Evolutionary conservation across 2,113 vertebrate genomes (phyloP), one percentile per base, ranked within the genome.

Genomic region (Acanthochromis polyacanthus): DNA sequence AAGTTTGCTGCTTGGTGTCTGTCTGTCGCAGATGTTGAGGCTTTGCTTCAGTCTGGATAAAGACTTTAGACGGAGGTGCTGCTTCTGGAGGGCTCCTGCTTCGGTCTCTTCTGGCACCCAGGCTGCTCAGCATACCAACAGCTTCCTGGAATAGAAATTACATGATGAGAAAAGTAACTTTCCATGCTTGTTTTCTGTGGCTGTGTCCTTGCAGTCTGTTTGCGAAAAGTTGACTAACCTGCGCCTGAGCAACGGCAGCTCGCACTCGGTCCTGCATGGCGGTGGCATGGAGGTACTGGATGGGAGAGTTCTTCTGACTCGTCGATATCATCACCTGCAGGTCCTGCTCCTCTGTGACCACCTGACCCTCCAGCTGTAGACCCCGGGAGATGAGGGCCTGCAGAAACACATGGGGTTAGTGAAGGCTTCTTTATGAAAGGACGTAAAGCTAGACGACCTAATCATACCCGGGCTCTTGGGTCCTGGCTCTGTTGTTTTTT

Each of bases 301-400:
- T 81, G 23, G 95, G 95, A 3, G 93, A 91, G 70, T 75, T 93
- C 84, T 93, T 95, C 82, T 95, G 94, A 82, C 78, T 80, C 1
- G 65, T 92, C 40, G 94, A 93, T 5, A 84, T 80, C 88, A 95
- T 89, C 78, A 95, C 89, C 61, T 96, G 96, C 64, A 98, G 36
- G 20, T 91, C 89, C 81, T 96, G 95, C 81, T 97, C 95, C 46
- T 95, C 95, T 83, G 94, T 96, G 70, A 95, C 94, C 64, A 96
- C 84, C 80, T 96, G 96, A 1, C 96, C 95, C 82, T 95, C 96
- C 23, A 95, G 93, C 30, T 93, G 95, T 14, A 96, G 80, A 48
- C 96, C 96, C 52, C 94, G 95, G 50, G 95, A 96, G 88, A 96
- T 93, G 71, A 97, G 87, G 22, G 75, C 85, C 97, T 99, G 79